A percentile compares a stretch with the other conserved stretches of the same genome.
These are phyloP conservation scores for Cheirogaleus major DNA, from an alignment of 2,797 vertebrate species.

Conservation along the genomic window DNA sequence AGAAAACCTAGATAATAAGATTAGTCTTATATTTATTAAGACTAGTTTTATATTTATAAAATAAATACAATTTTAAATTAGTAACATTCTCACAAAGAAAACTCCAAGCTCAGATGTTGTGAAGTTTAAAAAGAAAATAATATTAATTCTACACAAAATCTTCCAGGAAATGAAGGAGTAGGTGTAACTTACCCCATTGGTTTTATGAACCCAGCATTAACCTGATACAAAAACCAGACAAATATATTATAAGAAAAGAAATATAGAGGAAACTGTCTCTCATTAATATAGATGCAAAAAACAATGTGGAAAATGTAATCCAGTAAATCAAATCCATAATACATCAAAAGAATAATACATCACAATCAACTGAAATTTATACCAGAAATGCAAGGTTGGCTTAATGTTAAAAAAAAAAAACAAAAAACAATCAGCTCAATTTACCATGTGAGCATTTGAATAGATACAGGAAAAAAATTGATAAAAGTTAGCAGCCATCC, in stretches of 20 bases:
- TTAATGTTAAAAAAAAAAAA: background rate
- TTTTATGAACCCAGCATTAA: background rate
- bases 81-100: background rate
- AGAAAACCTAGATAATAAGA: no score
- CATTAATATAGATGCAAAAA: no score
- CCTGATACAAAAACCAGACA: background rate
- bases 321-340: background rate
- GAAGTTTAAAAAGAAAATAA: background rate
- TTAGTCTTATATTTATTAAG: no score
- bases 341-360: background rate
- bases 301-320: background rate
- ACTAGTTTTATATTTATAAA: no score
- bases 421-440: no score
- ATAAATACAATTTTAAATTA: no score
- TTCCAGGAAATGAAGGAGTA: background rate
- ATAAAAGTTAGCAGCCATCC: no score
- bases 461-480: no score
- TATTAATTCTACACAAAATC: background rate
- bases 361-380: background rate
- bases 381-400: background rate
- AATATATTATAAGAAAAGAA: background rate
- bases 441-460: no score
- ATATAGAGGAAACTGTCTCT: background rate
- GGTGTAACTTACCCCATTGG: background rate
- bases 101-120: background rate